Base-by-base conservation (phyloP, 2,888 invertebrate genomes). In the Macroteleia sp. region DNA sequence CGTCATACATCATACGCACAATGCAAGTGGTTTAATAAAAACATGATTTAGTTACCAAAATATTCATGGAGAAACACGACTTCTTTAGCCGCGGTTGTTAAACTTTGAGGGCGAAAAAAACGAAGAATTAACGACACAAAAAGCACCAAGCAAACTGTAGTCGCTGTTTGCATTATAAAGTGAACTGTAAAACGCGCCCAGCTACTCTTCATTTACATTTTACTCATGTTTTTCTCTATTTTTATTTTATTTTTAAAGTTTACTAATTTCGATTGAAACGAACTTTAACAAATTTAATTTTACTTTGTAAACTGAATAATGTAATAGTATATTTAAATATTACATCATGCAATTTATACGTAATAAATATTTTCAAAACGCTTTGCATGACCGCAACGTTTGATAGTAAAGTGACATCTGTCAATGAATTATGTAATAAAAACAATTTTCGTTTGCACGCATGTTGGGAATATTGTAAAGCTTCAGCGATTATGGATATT, bases 1-100 rank as follows among this genome's bases (percentile, higher is more conserved):
- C 52, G 59, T 59, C 74, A 32, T 74, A 36, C 32, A 66, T 74
- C 64, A 73, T 50, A 34, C 32, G 41, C 56, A 41, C 30, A 28
- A 39, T 32, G 57, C 48, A 17, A 62, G 39, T 52, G 32, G 44
- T 46, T 44, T 10, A 61, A 62, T 22, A 71, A 54, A 56, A 56
- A 44, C 62, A 54, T 62, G 48, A 56, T 62, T 56, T 39, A 39
- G 6, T 8, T 3, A 41, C 32, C 16, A 48, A 48, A 56, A 64
- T 62, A 46, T 46, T 64, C 62, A 36, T 36, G 52, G 14, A 10
- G 8, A 12, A 56, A 28, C 44, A 19, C 46, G 36, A 50, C 28
- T 71, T 54, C 57, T 48, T 57, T 41, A 41, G 44, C 28, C 14
- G 56, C 46, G 46, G 46, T 36, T 56, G 56, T 36, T 25, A 34